A percentile compares a stretch with the other conserved stretches of the same genome.
These are phyloP conservation scores for Pollenia griseotomentosa DNA, from an alignment of 2,888 invertebrate genomes.

Conservation along the genomic window DNA sequence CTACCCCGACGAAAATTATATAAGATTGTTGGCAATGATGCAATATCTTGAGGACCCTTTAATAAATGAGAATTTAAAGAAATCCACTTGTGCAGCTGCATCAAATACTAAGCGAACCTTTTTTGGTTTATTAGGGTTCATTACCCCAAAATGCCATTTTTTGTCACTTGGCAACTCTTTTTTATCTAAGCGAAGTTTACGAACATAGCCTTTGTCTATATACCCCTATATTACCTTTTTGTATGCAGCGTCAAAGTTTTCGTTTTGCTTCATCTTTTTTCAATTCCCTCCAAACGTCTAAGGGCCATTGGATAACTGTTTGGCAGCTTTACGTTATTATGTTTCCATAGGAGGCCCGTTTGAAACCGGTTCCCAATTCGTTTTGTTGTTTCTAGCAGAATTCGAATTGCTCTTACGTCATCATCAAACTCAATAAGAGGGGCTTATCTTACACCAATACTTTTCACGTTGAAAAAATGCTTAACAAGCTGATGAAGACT, in stretches of 20 bases:
- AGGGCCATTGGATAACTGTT: slow-evolving; percentile 55
- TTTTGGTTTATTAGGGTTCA: slow-evolving; percentile 77
- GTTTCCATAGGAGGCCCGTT: slow-evolving; percentile 62
- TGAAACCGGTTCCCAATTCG: slow-evolving; percentile 57
- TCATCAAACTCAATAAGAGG: slow-evolving; percentile 20
- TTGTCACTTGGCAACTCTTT: neutral
- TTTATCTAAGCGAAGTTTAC: slow-evolving; percentile 6
- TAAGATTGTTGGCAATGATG: slow-evolving; percentile 78
- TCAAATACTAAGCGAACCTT: slow-evolving; percentile 78
- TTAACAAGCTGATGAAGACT: neutral
- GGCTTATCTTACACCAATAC: slow-evolving; percentile 42
- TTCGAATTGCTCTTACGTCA: slow-evolving; percentile 17
- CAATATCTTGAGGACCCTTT: neutral
- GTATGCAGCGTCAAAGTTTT: slow-evolving; percentile 54
- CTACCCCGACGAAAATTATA: slow-evolving; percentile 76
- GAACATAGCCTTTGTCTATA: slow-evolving; percentile 40
- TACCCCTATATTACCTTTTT: slow-evolving; percentile 39
- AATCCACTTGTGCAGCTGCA: slow-evolving; percentile 75
- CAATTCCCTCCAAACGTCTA: slow-evolving; percentile 45
- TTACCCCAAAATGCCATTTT: slow-evolving; percentile 76
- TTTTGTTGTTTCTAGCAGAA: slow-evolving; percentile 27
- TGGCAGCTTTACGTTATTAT: slow-evolving; percentile 17
- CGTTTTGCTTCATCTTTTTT: slow-evolving; percentile 44
- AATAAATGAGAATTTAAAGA: no score
- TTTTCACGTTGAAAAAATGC: slow-evolving; percentile 33